Percentiles rank a stretch among this genome's conserved stretches.
Conservation (phyloP, 2,888 invertebrate species). For the Idaea biselata region DNA sequence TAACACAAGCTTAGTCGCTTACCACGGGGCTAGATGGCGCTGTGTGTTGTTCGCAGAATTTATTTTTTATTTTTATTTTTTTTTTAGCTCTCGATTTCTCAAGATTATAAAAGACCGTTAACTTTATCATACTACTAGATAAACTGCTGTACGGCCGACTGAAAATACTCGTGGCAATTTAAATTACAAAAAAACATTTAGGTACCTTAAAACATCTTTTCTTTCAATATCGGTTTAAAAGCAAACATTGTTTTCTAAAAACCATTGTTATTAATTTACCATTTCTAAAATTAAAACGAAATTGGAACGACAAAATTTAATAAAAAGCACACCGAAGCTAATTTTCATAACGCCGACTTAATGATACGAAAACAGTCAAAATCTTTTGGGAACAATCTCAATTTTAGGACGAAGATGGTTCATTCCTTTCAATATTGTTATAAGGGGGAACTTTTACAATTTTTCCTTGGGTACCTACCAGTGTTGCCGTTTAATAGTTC, state of each 20-base stretch:
- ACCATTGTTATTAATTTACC: constrained; percentile 19
- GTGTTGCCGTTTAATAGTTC: too few relatives aligned
- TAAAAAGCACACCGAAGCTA: constrained; percentile 25
- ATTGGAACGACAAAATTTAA: constrained; percentile 18
- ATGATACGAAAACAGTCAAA: constrained; percentile 32
- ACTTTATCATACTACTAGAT: too few relatives aligned
- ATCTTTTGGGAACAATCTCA: constrained; percentile 30
- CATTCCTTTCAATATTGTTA: constrained; percentile 39
- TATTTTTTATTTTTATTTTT: too few relatives aligned
- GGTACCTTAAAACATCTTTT: not conserved
- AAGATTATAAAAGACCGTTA: too few relatives aligned
- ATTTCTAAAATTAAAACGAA: constrained; percentile 24
- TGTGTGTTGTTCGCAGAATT: too few relatives aligned
- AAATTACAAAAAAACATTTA: not conserved
- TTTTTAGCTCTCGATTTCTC: too few relatives aligned
- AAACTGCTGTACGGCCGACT: too few relatives aligned
- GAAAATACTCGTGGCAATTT: not conserved
- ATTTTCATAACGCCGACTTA: constrained; percentile 38
- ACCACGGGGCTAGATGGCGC: too few relatives aligned
- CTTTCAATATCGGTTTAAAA: not conserved
- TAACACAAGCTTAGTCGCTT: too few relatives aligned
- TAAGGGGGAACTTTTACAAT: constrained; percentile 43
- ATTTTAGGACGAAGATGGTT: constrained; percentile 34
- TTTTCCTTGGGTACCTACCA: constrained; percentile 37
- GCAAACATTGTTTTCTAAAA: not conserved